A percentile compares a stretch with the other conserved stretches of the same genome.
Conservation (phyloP, 2,888 invertebrate genomes). For the Camponotus fellah region DNA sequence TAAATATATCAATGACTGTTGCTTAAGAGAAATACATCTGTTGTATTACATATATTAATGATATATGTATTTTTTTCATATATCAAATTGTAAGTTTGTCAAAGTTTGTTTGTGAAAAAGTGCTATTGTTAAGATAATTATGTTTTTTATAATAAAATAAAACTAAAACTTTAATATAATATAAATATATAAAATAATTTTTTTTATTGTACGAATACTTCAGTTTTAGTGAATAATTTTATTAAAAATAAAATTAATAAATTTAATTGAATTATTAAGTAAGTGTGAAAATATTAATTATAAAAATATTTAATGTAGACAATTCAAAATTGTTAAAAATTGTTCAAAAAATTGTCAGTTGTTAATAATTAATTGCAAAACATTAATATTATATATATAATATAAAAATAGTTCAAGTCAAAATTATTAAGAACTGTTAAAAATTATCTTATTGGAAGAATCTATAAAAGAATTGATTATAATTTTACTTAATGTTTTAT, state of each 20-base stretch:
- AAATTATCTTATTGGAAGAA: not conserved
- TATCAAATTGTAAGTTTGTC: not conserved
- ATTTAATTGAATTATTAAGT: no score
- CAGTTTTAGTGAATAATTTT: not conserved
- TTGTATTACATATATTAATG: not conserved
- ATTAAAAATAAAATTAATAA: not conserved
- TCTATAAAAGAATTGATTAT: not conserved
- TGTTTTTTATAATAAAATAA: not conserved
- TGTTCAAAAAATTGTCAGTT: no score
- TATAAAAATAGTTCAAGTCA: not conserved
- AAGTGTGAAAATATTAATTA: not conserved
- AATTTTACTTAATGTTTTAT: not conserved
- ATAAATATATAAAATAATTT: not conserved
- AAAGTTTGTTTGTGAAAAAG: no score
- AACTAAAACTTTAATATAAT: not conserved
- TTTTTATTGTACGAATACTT: not conserved
- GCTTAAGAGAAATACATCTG: not conserved
- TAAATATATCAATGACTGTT: not conserved
- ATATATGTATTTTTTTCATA: not conserved
- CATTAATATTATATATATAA: not conserved
- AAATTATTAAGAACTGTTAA: not conserved
- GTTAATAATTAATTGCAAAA: not conserved
- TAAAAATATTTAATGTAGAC: not conserved
- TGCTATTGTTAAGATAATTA: not conserved
- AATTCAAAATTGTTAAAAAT: not conserved